Evolutionary conservation across 1,140 invertebrate species (phyloP), one percentile per base, ranked within the genome.

Genomic region (Trissolcus basalis): DNA sequence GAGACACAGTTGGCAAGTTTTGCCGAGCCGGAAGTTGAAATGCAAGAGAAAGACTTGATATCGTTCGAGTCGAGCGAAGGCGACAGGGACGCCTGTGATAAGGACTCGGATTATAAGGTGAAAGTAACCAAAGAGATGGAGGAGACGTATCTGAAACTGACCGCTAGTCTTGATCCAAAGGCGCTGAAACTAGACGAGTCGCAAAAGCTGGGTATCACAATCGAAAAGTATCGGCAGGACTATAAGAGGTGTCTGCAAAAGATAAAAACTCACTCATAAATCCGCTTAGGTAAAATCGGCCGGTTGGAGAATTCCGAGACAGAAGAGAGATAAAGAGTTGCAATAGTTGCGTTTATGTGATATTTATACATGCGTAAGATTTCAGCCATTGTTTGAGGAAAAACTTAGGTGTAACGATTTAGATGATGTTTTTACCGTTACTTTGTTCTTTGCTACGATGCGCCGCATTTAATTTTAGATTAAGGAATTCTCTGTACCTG

Each of bases 51-150:
- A 15, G 86, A 87, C 74, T 67, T 88, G 16, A 85, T 89, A 64
- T 82, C 78, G 3, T 87, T 89, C 32, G 84, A 87, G 11, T 82
- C 71, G 1, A 81, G 65, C 33, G 80, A 80, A 12, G 81, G 80
- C 5, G 80, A 81, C 12, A 70, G 69, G 6, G 64, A 56, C 4
- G 60, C 77, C 5, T 33, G n/a, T 33, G 48, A 56, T 15, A 55
- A 36, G 4, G 48, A 61, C 7, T 36, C 50, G 0, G 67, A 72
- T 10, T 67, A 72, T 15, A 84, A 87, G 36, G 80, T 85, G 0
- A 85, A 87, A 43, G 82, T 87, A 7, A 87, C 87, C 13, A 86
- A 86, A 67, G 85, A 87, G 50, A 87, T 89, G 84, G 85, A 89
- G 32, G 87, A 89, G 33, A 87, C 83, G 45, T 89, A 89, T 79